phyloP scores from a whole-genome alignment of 1,140 invertebrate genomes.

The Saccostrea cuccullata region DNA sequence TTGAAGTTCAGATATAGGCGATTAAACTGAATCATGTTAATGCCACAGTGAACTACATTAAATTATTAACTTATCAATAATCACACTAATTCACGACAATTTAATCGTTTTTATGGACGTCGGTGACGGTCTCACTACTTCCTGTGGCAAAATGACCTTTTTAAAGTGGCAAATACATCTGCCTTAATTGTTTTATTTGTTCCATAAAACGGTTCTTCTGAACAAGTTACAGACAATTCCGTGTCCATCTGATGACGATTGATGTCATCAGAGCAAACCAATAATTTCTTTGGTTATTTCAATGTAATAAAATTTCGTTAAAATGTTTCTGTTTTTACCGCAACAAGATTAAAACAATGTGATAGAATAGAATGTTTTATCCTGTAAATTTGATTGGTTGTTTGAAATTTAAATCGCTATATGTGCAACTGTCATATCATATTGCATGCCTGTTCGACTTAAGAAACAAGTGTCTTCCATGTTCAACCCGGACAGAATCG shows the following conservation, averaged over 20 bases:
- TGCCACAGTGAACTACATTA: constrained; percentile 12
- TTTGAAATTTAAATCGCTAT: too few species aligned
- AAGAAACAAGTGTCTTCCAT: too few species aligned
- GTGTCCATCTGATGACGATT: constrained; percentile 17
- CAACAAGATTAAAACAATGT: neutral
- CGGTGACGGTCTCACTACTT: neutral
- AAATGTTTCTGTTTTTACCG: neutral
- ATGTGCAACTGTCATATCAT: too few species aligned
- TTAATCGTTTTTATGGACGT: constrained; percentile 17
- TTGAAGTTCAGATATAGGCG: neutral
- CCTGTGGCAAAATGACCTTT: constrained; percentile 32
- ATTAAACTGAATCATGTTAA: constrained; percentile 2
- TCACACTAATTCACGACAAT: constrained; percentile 32
- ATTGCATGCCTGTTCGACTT: too few species aligned
- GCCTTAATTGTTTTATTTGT: neutral
- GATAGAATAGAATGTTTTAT: too few species aligned
- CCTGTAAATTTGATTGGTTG: too few species aligned
- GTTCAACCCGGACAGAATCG: too few species aligned
- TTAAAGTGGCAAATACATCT: constrained; percentile 32
- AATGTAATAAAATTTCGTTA: neutral
- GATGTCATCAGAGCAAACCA: neutral
- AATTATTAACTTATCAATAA: constrained; percentile 23
- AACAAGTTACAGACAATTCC: constrained; percentile 27
- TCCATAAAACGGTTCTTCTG: constrained; percentile 7
- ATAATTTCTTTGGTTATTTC: neutral